phyloP scores from a whole-genome alignment of 2,888 invertebrate species.

The Pterostichus niger region DNA sequence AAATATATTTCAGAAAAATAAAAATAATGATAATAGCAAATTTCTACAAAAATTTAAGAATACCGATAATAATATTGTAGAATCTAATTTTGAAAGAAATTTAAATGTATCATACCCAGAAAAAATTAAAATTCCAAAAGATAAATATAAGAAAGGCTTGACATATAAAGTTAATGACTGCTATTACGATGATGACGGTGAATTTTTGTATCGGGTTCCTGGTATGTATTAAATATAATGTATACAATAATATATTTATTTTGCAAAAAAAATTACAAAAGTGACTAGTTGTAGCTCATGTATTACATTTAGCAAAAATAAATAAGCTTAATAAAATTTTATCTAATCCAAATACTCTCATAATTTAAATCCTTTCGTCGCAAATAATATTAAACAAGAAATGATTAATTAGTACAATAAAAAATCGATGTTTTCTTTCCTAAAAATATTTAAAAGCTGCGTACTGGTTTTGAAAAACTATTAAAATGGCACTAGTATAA shows the following conservation, averaged over 20 bases:
- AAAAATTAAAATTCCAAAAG: slow-evolving; percentile 85
- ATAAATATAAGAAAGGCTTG: slow-evolving; percentile 81
- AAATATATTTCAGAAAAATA: slow-evolving; percentile 4
- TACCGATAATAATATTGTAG: neutral
- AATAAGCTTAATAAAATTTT: slow-evolving; percentile 69
- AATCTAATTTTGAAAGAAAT: neutral
- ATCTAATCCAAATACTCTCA: neutral
- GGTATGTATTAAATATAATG: slow-evolving; percentile 79
- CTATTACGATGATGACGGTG: slow-evolving; percentile 90
- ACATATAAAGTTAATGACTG: slow-evolving; percentile 88
- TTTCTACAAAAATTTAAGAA: slow-evolving; percentile 7
- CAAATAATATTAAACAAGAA: neutral
- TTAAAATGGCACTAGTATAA: slow-evolving; percentile 59
- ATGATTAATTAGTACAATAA: neutral
- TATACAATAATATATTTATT: slow-evolving; percentile 57
- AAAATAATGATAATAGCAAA: neutral
- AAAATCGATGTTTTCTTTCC: slow-evolving; percentile 10
- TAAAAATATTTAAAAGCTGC: slow-evolving; percentile 23
- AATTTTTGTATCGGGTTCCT: slow-evolving; percentile 88
- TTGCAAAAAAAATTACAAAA: slow-evolving; percentile 64
- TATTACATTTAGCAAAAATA: slow-evolving; percentile 71
- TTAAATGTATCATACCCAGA: slow-evolving; percentile 78
- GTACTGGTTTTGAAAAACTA: neutral
- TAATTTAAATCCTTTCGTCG: neutral
- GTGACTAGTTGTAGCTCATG: slow-evolving; percentile 63